Evolutionary conservation across 2,888 invertebrate genomes (phyloP).

Genomic region (Eupithecia abbreviata): DNA sequence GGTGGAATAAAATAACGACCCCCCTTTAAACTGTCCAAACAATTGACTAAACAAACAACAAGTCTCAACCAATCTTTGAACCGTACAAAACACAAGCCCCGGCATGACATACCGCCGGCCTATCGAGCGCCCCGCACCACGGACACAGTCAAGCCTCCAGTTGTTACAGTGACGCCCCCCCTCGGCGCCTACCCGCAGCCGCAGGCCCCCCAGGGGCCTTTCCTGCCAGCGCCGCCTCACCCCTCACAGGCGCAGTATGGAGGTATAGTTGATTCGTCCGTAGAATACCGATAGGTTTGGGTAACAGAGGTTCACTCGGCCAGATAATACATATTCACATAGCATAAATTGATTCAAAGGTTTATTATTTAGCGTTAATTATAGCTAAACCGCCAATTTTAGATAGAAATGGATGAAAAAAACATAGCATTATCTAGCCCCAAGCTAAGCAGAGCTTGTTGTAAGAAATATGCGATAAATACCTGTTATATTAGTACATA

Average conservation of each 20-base stretch:
- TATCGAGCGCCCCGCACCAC: slow-evolving; percentile 1
- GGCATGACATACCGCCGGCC: slow-evolving; percentile 9
- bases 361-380: too few species aligned
- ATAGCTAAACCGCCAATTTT: too few species aligned
- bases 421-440: too few species aligned
- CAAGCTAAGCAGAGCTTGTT: too few species aligned
- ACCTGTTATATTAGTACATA: too few species aligned
- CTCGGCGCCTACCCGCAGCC: slow-evolving; percentile 85
- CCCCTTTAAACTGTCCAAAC: background rate
- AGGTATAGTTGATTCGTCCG: slow-evolving; percentile 52
- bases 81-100: background rate
- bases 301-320: too few species aligned
- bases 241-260: slow-evolving; percentile 84
- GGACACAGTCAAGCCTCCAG: slow-evolving; percentile 39
- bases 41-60: background rate
- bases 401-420: too few species aligned
- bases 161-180: slow-evolving; percentile 82
- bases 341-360: too few species aligned
- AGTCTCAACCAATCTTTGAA: background rate
- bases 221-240: slow-evolving; percentile 86
- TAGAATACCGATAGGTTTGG: too few species aligned
- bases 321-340: too few species aligned
- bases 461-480: too few species aligned
- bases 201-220: slow-evolving; percentile 84
- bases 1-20: too few species aligned